phyloP scores from a whole-genome alignment of 2,888 invertebrate genomes.

The Andrena bicolor region DNA sequence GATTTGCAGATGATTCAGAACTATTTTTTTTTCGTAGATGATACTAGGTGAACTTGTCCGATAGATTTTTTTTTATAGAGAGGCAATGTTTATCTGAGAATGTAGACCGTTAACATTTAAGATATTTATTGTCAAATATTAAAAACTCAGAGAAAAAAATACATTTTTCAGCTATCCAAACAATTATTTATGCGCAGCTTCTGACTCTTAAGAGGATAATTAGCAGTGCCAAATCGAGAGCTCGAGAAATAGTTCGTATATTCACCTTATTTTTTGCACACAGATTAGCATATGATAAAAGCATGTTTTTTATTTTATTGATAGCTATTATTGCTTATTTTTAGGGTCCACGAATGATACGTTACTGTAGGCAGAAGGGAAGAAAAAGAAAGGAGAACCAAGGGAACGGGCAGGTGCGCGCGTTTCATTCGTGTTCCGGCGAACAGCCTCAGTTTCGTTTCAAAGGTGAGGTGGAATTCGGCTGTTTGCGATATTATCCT shows the following conservation, averaged over 20 bases:
- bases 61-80: too few relatives aligned
- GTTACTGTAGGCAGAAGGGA: constrained; percentile 59
- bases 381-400: constrained; percentile 66
- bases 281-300: constrained; percentile 3
- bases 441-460: constrained; percentile 69
- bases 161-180: too few relatives aligned
- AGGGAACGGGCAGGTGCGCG: constrained; percentile 79
- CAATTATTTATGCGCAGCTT: too few relatives aligned
- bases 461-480: constrained; percentile 63
- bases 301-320: constrained; percentile 6
- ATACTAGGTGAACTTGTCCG: too few relatives aligned
- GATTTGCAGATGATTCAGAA: too few relatives aligned
- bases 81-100: too few relatives aligned
- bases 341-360: constrained; percentile 59
- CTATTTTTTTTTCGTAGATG: too few relatives aligned
- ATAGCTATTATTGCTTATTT: constrained; percentile 46
- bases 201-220: too few relatives aligned
- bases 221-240: too few relatives aligned
- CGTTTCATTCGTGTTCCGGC: constrained; percentile 81
- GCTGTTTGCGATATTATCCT: constrained; percentile 59
- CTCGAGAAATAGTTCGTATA: background rate
- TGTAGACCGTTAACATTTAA: too few relatives aligned
- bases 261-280: background rate
- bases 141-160: too few relatives aligned
- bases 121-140: too few relatives aligned